Conservation (phyloP, 2,113 vertebrate species). For the Takifugu bimaculatus region DNA sequence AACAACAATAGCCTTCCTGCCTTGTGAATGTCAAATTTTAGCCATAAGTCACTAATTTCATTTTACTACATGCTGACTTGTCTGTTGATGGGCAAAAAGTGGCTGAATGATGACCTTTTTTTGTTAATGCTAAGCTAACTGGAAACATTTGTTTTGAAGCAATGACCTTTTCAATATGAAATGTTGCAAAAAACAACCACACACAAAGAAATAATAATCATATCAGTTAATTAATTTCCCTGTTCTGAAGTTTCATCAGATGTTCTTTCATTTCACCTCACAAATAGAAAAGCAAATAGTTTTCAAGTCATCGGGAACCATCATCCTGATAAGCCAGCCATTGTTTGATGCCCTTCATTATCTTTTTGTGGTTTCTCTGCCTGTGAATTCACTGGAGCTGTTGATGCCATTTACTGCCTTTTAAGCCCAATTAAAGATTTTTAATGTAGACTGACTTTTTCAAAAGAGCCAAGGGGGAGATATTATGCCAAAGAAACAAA, state of each 20-base stretch:
- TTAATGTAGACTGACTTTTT: slow-evolving; percentile 46
- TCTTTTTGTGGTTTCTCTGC: slow-evolving; percentile 32
- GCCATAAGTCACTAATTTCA: too few relatives aligned
- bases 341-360: slow-evolving; percentile 53
- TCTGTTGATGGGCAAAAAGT: too few relatives aligned
- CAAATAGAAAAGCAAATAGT: slow-evolving; percentile 1
- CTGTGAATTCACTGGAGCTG: slow-evolving; percentile 51
- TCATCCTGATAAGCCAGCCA: slow-evolving; percentile 36
- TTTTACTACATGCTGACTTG: too few relatives aligned
- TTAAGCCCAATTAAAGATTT: slow-evolving; percentile 66
- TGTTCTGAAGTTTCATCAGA: slow-evolving; percentile 27
- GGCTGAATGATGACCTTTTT: neutral
- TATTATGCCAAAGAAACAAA: slow-evolving; percentile 9
- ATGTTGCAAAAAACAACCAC: slow-evolving; percentile 8
- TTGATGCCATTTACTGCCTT: slow-evolving; percentile 64
- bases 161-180: neutral
- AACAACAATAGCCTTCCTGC: too few relatives aligned
- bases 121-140: neutral
- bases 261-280: slow-evolving; percentile 18
- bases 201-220: neutral
- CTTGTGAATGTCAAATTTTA: too few relatives aligned
- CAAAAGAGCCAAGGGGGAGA: slow-evolving; percentile 31
- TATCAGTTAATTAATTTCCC: slow-evolving; percentile 14
- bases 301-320: slow-evolving; percentile 25
- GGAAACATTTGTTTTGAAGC: neutral